Conservation (phyloP, 2,888 invertebrate genomes). For the Eupeodes latifasciatus region DNA sequence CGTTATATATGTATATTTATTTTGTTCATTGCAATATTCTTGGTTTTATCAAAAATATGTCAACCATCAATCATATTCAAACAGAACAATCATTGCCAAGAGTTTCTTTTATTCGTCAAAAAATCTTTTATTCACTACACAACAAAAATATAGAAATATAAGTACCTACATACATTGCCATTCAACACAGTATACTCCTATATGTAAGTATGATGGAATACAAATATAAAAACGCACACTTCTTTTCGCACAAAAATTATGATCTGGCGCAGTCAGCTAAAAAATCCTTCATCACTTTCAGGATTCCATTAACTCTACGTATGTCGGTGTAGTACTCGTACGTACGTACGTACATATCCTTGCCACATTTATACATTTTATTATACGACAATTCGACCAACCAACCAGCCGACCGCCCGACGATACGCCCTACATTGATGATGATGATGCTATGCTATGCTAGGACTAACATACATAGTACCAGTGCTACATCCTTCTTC, state of each 20-base stretch:
- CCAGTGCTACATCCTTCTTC: neutral
- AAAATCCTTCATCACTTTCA: conserved; percentile 72
- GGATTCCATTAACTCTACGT: conserved; percentile 71
- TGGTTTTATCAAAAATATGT: conserved; percentile 63
- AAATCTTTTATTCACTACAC: conserved; percentile 14
- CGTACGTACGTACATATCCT: conserved; percentile 18
- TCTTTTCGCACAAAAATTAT: conserved; percentile 50
- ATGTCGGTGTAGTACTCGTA: neutral
- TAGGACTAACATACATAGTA: neutral
- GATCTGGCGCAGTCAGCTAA: conserved; percentile 71
- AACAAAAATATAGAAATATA: neutral
- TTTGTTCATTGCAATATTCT: conserved; percentile 25
- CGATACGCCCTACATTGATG: conserved; percentile 57
- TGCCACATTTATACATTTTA: conserved; percentile 61
- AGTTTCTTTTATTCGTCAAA: conserved; percentile 32
- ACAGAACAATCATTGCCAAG: conserved; percentile 65
- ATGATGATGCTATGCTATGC: conserved; percentile 3
- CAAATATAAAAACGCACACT: conserved; percentile 48
- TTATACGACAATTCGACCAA: neutral
- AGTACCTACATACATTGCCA: neutral
- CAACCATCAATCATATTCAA: conserved; percentile 69
- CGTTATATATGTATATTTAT: no score
- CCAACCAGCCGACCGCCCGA: neutral
- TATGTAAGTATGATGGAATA: neutral
- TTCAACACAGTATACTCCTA: neutral